Base-by-base conservation (phyloP, 2,888 invertebrate genomes). In the Dolichomitus sp. region DNA sequence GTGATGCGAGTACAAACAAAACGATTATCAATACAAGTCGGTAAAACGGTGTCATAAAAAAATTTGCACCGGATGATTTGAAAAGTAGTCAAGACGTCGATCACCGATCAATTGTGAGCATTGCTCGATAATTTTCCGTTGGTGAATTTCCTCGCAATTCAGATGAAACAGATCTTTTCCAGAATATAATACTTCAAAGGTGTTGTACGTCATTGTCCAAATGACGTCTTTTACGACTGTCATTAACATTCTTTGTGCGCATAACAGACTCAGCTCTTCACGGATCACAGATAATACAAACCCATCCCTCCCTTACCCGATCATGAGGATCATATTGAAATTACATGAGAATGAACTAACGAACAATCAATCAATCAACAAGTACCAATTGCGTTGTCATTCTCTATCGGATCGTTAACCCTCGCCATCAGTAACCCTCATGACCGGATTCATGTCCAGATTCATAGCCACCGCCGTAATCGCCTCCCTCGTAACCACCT, bases 401-500 rank as follows among this genome's bases (percentile, higher is more conserved):
- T 45, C 59, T 33, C 37, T 45, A 23, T 61, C n/a, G 59, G 63
- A 30, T 63, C 11, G 42, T 37, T 27, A 33, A 50, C 61, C 50
- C 61, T 17, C 54, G 6, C 11, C n/a, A 48, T 84, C 40, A 84
- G 68, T 85, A 83, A 52, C 86, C 70, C 23, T 83, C 82, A 59
- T 84, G 82, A 4, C 83, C 85, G 17, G 77, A 81, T 23, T 82
- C 86, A 9, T 78, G 63, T 5, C 83, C 84, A 23, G 83, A 81
- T 30, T 92, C 92, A 68, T 88, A 89, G 33, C 81, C 79, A 17
- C 81, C 72, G 12, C 68, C 74, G 42, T 80, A 76, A 45, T 79
- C 79, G 23, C 78, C 81, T 1, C 73, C 80, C 11, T 78, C 80
- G 66, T 74, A 73, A 42, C 61, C 81, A 19, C 73, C 81, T 2